phyloP scores from a whole-genome alignment of 2,113 vertebrate species.

The Furnarius figulus region DNA sequence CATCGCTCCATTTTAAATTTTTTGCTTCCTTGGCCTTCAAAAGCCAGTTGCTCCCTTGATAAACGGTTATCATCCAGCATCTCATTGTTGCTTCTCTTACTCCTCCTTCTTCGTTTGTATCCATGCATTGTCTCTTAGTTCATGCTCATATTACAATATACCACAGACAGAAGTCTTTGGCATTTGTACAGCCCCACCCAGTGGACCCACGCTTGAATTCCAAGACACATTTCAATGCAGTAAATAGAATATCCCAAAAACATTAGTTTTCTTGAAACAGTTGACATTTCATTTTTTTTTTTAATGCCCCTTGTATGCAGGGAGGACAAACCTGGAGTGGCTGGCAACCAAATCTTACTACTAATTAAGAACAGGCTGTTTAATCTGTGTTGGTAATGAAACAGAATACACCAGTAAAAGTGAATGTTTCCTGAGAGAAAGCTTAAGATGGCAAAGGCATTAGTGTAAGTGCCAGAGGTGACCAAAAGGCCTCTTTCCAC shows the following conservation, averaged over 20 bases:
- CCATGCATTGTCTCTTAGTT: not conserved
- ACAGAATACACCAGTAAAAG: not conserved
- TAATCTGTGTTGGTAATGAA: not conserved
- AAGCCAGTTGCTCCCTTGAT: not conserved
- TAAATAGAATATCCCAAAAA: not conserved
- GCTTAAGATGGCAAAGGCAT: not conserved
- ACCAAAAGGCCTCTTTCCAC: not conserved
- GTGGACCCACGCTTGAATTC: not conserved
- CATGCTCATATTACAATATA: not conserved
- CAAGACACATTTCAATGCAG: not conserved
- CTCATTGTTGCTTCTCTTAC: not conserved
- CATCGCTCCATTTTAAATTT: not conserved
- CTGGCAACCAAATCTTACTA: not conserved
- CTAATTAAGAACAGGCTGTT: not conserved
- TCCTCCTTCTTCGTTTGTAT: not conserved
- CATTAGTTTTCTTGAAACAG: not conserved
- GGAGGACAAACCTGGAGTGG: not conserved
- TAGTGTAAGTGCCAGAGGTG: not conserved
- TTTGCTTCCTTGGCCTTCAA: not conserved
- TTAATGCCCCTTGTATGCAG: not conserved
- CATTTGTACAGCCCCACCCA: constrained; percentile 3
- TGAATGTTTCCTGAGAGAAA: not conserved
- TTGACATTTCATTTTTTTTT: not conserved
- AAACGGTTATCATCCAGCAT: not conserved
- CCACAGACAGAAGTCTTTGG: not conserved